These are phyloP conservation scores for Epizoanthus rinbou DNA, from an alignment of 92 coral and sea anemone genomes.

Conservation along the genomic window DNA sequence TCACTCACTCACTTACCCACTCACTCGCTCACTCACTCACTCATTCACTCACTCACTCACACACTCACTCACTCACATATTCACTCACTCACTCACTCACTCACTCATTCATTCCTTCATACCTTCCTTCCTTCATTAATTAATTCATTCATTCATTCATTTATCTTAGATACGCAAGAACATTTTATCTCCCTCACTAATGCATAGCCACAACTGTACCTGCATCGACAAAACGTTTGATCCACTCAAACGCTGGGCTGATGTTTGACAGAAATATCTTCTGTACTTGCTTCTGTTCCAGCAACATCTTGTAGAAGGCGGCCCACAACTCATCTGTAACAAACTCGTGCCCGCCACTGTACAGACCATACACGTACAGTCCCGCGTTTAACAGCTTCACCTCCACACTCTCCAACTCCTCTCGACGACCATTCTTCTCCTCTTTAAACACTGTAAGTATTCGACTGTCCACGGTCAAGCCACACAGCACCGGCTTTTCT, in stretches of 20 bases:
- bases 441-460: conserved; percentile 61
- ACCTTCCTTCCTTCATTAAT: no score
- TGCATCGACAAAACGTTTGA: conserved; percentile 30
- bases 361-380: conserved; percentile 57
- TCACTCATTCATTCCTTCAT: no score
- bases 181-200: no score
- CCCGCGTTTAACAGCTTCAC: conserved; percentile 67
- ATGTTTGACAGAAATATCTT: conserved; percentile 54
- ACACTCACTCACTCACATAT: no score
- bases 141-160: no score
- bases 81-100: no score
- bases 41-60: no score
- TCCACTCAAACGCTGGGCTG: conserved; percentile 73
- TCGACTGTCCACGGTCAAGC: conserved; percentile 65
- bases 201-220: neutral
- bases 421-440: conserved; percentile 39
- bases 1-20: no score
- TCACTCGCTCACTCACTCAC: no score
- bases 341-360: conserved; percentile 50
- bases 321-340: conserved; percentile 75
- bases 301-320: conserved; percentile 62
- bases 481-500: conserved; percentile 69
- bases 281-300: conserved; percentile 64
- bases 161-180: no score
- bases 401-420: conserved; percentile 67